These are phyloP conservation scores for Coluber constrictor DNA, from an alignment of 2,797 vertebrate species.

Conservation along the genomic window DNA sequence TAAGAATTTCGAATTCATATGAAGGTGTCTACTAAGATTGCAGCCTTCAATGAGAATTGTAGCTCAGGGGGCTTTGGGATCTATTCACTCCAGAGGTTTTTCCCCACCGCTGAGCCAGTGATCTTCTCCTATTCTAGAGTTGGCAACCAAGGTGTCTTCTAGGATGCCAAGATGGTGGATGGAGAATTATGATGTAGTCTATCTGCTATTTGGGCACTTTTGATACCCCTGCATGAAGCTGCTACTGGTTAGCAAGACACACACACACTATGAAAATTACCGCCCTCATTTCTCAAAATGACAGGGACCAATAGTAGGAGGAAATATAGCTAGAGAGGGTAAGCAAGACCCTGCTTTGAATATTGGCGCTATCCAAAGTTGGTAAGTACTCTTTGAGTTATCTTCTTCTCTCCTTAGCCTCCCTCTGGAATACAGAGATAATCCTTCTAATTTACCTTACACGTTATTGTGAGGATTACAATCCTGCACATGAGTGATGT, in stretches of 20 bases:
- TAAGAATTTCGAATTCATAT: neutral
- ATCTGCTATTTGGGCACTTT: neutral
- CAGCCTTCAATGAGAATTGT: neutral
- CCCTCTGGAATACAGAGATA: neutral
- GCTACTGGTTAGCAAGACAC: neutral
- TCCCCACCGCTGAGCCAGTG: neutral
- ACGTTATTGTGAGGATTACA: neutral
- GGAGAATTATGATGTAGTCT: neutral
- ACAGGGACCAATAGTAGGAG: neutral
- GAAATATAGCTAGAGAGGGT: neutral
- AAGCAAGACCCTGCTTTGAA: neutral
- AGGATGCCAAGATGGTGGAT: neutral
- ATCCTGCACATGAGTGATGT: neutral
- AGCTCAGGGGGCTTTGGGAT: neutral
- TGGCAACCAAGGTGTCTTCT: neutral
- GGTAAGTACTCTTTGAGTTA: neutral
- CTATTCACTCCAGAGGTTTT: neutral
- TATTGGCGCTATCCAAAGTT: neutral
- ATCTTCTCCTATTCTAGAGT: neutral
- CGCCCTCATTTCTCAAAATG: neutral
- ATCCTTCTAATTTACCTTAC: neutral
- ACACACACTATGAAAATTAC: neutral
- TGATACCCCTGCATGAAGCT: neutral
- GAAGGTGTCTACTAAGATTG: neutral
- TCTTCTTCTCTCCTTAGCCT: neutral